Conservation (phyloP, 2,888 invertebrate species). For the Hyles lineata region DNA sequence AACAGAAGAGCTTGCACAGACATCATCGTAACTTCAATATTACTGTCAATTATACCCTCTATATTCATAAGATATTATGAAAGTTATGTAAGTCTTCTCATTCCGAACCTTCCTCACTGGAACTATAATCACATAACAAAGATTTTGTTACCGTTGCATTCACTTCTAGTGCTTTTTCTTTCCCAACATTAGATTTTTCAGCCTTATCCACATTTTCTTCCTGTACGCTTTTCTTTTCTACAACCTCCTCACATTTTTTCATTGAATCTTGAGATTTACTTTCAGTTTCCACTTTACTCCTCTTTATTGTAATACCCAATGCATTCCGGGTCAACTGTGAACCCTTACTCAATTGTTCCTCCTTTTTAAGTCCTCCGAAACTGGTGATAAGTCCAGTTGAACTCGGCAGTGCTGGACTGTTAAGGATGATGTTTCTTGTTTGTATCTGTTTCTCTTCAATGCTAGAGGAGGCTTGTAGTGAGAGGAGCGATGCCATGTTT, state of each 20-base stretch:
- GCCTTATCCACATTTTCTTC: background rate
- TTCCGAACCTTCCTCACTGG: slow-evolving; percentile 69
- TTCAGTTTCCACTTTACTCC: slow-evolving; percentile 44
- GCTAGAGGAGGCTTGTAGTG: slow-evolving; percentile 86
- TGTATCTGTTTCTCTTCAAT: slow-evolving; percentile 84
- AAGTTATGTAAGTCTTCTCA: slow-evolving; percentile 30
- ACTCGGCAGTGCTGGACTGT: slow-evolving; percentile 84
- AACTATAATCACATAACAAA: slow-evolving; percentile 63
- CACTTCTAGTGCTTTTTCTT: background rate
- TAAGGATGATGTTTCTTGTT: slow-evolving; percentile 79
- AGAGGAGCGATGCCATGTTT: slow-evolving; percentile 90
- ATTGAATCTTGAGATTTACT: background rate
- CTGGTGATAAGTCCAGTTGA: slow-evolving; percentile 76
- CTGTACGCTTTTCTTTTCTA: background rate
- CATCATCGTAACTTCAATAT: too few species aligned
- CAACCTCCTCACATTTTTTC: background rate
- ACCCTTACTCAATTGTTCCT: slow-evolving; percentile 78
- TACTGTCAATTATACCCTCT: too few species aligned
- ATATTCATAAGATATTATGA: background rate
- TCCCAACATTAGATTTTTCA: background rate
- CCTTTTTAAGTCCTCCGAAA: slow-evolving; percentile 84
- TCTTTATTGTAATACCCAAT: slow-evolving; percentile 74
- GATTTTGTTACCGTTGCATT: background rate
- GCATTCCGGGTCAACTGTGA: slow-evolving; percentile 62
- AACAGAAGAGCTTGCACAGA: too few species aligned